A percentile compares a stretch with the other conserved stretches of the same genome.
These are phyloP conservation scores for Takifugu ocellatus DNA, from an alignment of 2,797 vertebrate species.

Conservation along the genomic window DNA sequence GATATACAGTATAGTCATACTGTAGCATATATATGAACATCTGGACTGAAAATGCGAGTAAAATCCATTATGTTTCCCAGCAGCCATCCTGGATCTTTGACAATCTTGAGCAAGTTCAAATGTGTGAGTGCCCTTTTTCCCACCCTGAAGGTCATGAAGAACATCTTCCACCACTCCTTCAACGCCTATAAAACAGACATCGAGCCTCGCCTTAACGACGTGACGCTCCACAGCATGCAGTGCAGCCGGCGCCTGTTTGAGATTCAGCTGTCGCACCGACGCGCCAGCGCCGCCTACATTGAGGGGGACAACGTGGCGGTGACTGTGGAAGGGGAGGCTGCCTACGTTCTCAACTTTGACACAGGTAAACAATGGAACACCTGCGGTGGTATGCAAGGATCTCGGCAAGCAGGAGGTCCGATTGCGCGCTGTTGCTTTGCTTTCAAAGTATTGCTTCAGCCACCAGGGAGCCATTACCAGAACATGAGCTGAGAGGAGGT, in stretches of 20 bases:
- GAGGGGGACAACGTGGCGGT: slow-evolving; percentile 75
- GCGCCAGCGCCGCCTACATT: slow-evolving; percentile 74
- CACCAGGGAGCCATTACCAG: slow-evolving; percentile 8
- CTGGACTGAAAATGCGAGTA: no score
- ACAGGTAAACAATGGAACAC: slow-evolving; percentile 58
- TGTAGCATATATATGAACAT: no score
- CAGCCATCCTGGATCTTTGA: no score
- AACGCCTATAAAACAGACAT: slow-evolving; percentile 79
- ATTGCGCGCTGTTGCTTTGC: not conserved
- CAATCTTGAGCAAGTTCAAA: not conserved
- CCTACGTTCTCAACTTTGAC: slow-evolving; percentile 77
- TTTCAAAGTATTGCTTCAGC: not conserved
- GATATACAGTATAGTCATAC: no score
- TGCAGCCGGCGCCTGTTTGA: slow-evolving; percentile 80
- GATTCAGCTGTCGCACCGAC: slow-evolving; percentile 75
- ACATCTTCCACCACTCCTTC: slow-evolving; percentile 82
- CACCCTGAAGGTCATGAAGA: slow-evolving; percentile 75
- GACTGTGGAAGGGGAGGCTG: slow-evolving; percentile 79
- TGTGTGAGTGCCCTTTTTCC: not conserved
- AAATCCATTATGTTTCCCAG: no score
- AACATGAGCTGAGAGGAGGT: not conserved
- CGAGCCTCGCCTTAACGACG: slow-evolving; percentile 74
- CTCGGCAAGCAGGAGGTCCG: not conserved
- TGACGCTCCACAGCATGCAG: slow-evolving; percentile 72
- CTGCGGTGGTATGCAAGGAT: not conserved